Evolutionary conservation across 2,888 invertebrate species (phyloP), one percentile per base, ranked within the genome.

Genomic region (Cosmopolites sordidus): DNA sequence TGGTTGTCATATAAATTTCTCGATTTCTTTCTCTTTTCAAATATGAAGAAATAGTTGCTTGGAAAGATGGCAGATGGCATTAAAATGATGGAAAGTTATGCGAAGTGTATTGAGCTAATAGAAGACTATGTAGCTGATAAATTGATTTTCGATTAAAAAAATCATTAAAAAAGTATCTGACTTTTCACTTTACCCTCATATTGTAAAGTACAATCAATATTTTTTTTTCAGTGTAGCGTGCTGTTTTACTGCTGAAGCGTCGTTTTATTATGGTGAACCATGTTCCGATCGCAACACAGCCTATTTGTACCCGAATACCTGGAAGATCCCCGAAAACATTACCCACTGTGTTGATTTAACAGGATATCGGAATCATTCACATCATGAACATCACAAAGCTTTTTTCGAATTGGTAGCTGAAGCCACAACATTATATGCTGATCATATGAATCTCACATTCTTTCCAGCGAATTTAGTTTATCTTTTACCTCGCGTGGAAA

Each of bases 261-360:
- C 59, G 2, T 64, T 69, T 48, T 54, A 61, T 11, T 62, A 62
- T 43, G 71, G 71, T 2, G 68, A 67, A 44, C 69, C 71, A 43
- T 72, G 72, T 59, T 66, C 61, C 57, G 59, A 58, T 16, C 62
- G 65, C 6, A 72, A 72, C 57, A 72, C 71, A 5, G 68, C 68
- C 43, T 63, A 63, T 43, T 48, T 70, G 50, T 61, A 62, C 48
- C 57, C 62, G 11, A 58, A 50, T 11, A 52, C 49, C 11, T 62
- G 61, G 62, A 47, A 60, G 48, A 57, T 67, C 53, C 39, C 51
- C 30, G 30, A 59, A 60, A 18, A 46, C 50, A 39, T 41, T 43
- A 59, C 56, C 3, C 64, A 66, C 46, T 71, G 71, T 53, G 63
- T 70, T 11, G 70, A 72, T 54, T 64, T 72, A 48, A 66, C 64